A percentile compares a stretch with the other conserved stretches of the same genome.
These are phyloP conservation scores for Platynereis dumerilii DNA, from an alignment of 2,888 invertebrate species.

Conservation along the genomic window DNA sequence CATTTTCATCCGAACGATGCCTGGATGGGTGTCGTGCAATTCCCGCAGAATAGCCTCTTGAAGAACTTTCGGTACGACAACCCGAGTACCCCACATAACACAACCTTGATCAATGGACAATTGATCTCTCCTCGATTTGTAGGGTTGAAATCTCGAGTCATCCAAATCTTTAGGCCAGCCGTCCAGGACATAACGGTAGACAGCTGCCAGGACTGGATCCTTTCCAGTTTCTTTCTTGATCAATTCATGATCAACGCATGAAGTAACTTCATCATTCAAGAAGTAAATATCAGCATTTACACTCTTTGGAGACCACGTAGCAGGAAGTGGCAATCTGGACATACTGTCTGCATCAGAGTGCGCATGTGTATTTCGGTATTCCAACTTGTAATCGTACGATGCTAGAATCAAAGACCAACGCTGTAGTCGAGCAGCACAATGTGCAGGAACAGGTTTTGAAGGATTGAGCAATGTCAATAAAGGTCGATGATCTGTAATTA, in stretches of 20 bases:
- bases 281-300: too few relatives aligned
- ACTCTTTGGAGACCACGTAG: not conserved
- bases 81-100: slow-evolving; percentile 33
- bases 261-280: too few relatives aligned
- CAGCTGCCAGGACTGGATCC: too few relatives aligned
- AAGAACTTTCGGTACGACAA: slow-evolving; percentile 33
- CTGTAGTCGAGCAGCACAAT: slow-evolving; percentile 1
- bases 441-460: not conserved
- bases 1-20: slow-evolving; percentile 32
- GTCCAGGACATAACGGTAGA: too few relatives aligned
- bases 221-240: too few relatives aligned
- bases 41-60: slow-evolving; percentile 28
- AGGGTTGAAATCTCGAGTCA: not conserved
- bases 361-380: not conserved
- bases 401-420: slow-evolving; percentile 2
- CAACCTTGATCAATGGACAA: slow-evolving; percentile 20
- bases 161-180: too few relatives aligned
- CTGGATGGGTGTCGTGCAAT: slow-evolving; percentile 37
- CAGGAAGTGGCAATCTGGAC: slow-evolving; percentile 3
- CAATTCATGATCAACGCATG: too few relatives aligned
- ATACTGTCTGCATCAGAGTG: slow-evolving; percentile 5
- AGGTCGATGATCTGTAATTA: slow-evolving; percentile 7
- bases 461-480: not conserved
- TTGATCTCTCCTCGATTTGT: not conserved
- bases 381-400: not conserved